Conservation (phyloP, 2,888 invertebrate genomes). For the Luffia ferchaultella region DNA sequence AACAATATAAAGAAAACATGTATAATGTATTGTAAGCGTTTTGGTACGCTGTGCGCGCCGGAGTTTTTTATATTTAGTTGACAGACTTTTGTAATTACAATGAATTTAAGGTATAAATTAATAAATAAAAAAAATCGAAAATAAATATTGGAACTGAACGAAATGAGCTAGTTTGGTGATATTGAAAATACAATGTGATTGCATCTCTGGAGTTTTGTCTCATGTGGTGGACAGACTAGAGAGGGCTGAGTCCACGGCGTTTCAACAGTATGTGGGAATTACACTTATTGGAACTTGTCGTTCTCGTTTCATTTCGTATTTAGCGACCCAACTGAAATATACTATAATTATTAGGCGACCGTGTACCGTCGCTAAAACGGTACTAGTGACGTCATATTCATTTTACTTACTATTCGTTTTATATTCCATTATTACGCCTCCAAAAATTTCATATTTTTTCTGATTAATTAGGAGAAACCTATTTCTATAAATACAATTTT, state of each 20-base stretch:
- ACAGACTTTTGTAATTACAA: constrained; percentile 60
- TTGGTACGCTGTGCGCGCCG: constrained; percentile 53
- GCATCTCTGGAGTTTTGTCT: background rate
- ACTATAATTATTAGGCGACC: too few species aligned
- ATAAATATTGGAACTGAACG: background rate
- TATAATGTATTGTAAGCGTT: constrained; percentile 50
- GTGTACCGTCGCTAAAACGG: too few species aligned
- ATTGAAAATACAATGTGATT: background rate
- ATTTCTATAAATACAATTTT: too few species aligned
- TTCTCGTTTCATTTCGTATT: background rate
- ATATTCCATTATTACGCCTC: too few species aligned
- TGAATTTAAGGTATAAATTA: constrained; percentile 35
- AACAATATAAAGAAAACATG: constrained; percentile 30
- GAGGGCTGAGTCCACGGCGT: constrained; percentile 20
- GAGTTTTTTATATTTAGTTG: constrained; percentile 56
- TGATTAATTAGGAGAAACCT: too few species aligned
- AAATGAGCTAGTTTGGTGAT: background rate
- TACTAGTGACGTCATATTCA: too few species aligned
- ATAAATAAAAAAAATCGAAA: constrained; percentile 18
- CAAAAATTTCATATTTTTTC: too few species aligned
- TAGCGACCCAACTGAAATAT: too few species aligned
- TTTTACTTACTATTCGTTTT: too few species aligned
- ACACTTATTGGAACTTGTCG: constrained; percentile 51
- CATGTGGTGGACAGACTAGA: constrained; percentile 21
- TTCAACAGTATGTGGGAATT: constrained; percentile 31